Conservation (phyloP, 2,888 invertebrate species). For the Teleogryllus oceanicus region DNA sequence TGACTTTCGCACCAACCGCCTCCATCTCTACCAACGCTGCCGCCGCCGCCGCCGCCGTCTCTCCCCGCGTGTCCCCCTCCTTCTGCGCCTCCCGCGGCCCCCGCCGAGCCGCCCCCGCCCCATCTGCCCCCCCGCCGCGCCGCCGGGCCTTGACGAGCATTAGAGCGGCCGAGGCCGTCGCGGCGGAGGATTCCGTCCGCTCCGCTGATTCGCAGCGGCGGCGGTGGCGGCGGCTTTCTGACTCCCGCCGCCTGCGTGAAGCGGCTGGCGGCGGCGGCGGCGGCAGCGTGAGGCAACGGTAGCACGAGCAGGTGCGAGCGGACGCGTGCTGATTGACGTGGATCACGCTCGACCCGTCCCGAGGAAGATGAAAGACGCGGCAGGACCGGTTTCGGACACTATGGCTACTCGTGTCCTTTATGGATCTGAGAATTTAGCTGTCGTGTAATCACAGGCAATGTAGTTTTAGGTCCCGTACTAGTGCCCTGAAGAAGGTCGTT, state of each 20-base stretch:
- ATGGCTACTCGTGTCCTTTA: too few species aligned
- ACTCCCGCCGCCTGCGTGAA: neutral
- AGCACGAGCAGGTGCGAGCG: neutral
- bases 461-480: too few species aligned
- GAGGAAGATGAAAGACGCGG: too few species aligned
- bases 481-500: too few species aligned
- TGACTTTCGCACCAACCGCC: neutral
- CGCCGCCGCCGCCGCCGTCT: neutral
- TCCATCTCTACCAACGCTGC: neutral
- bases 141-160: neutral
- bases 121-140: neutral
- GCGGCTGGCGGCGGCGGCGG: neutral
- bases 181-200: constrained; percentile 1
- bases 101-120: neutral
- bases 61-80: neutral
- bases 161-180: neutral
- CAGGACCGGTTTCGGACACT: too few species aligned
- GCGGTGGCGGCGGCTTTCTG: neutral
- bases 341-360: neutral
- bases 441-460: too few species aligned
- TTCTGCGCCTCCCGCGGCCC: neutral
- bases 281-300: neutral
- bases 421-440: too few species aligned
- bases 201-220: neutral
- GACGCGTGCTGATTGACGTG: neutral